Conservation (phyloP, 1,140 invertebrate genomes). For the Conopomorpha cramerella region DNA sequence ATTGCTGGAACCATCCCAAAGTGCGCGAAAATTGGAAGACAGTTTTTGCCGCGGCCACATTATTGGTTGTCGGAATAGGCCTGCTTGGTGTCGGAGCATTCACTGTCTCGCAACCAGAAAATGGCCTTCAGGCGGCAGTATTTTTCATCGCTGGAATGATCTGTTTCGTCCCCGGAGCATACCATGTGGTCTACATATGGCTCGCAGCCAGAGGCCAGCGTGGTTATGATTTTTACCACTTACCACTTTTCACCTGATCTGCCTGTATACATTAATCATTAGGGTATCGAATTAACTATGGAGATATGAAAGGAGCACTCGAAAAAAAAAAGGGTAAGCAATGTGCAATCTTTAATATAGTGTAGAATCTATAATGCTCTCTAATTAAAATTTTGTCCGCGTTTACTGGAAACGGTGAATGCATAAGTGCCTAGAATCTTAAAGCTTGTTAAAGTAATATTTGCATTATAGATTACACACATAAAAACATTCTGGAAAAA, state of each 20-base stretch:
- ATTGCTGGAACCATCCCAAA: slow-evolving; percentile 83
- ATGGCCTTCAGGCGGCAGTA: slow-evolving; percentile 76
- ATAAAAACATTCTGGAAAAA: too few species aligned
- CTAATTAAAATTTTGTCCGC: too few species aligned
- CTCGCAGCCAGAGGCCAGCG: slow-evolving; percentile 77
- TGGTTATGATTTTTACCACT: slow-evolving; percentile 82
- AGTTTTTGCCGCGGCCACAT: slow-evolving; percentile 75
- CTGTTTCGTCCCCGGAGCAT: slow-evolving; percentile 80
- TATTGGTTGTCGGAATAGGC: slow-evolving; percentile 77
- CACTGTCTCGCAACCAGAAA: slow-evolving; percentile 69
- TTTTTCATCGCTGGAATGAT: slow-evolving; percentile 82
- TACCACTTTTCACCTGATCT: slow-evolving; percentile 78
- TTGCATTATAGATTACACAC: too few species aligned
- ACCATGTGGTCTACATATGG: slow-evolving; percentile 84
- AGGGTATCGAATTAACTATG: too few species aligned
- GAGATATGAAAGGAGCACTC: too few species aligned
- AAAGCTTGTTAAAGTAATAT: too few species aligned
- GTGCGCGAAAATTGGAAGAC: slow-evolving; percentile 85
- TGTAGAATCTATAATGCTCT: too few species aligned
- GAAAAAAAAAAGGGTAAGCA: too few species aligned
- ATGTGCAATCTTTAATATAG: too few species aligned
- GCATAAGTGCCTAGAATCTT: too few species aligned
- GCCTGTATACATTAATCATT: too few species aligned
- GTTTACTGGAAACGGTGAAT: too few species aligned
- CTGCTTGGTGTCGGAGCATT: slow-evolving; percentile 74